A percentile compares a stretch with the other conserved stretches of the same genome.
These are phyloP conservation scores for Rhombomys opimus DNA, from an alignment of 2,113 vertebrate species.

Conservation along the genomic window DNA sequence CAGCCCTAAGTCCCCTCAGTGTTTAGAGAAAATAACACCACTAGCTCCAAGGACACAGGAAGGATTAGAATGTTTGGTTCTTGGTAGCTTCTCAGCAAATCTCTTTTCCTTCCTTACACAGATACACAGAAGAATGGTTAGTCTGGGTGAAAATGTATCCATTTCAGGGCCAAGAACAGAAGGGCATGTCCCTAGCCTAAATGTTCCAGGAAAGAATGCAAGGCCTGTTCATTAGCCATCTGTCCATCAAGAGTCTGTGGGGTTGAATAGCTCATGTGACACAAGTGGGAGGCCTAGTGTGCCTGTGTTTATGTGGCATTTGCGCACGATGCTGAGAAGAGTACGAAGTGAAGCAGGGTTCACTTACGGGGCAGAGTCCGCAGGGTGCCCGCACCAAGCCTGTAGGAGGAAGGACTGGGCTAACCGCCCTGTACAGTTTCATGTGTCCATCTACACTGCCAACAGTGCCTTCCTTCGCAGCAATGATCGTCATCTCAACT, in stretches of 20 bases:
- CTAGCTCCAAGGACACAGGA: background rate
- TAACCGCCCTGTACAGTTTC: constrained; percentile 96
- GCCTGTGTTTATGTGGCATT: background rate
- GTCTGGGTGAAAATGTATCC: background rate
- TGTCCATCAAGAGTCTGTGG: background rate
- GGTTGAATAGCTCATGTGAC: background rate
- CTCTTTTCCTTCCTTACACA: background rate
- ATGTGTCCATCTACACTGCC: constrained; percentile 97
- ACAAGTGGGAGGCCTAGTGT: background rate
- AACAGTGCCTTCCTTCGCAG: constrained; percentile 96
- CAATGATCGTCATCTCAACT: constrained; percentile 98
- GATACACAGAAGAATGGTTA: constrained; percentile 6
- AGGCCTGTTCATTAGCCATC: background rate
- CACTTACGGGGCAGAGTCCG: constrained; percentile 96
- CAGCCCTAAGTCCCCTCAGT: background rate
- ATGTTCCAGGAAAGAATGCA: constrained; percentile 40
- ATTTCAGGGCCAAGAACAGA: constrained; percentile 39
- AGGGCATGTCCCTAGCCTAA: constrained; percentile 17
- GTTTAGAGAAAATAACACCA: background rate
- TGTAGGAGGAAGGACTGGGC: constrained; percentile 92
- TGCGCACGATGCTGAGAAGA: background rate
- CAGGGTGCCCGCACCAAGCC: constrained; percentile 96
- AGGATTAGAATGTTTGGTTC: constrained; percentile 2
- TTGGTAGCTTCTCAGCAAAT: background rate
- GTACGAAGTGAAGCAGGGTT: background rate